Conservation (phyloP, 2,888 invertebrate species). For the Coleophora deauratella region DNA sequence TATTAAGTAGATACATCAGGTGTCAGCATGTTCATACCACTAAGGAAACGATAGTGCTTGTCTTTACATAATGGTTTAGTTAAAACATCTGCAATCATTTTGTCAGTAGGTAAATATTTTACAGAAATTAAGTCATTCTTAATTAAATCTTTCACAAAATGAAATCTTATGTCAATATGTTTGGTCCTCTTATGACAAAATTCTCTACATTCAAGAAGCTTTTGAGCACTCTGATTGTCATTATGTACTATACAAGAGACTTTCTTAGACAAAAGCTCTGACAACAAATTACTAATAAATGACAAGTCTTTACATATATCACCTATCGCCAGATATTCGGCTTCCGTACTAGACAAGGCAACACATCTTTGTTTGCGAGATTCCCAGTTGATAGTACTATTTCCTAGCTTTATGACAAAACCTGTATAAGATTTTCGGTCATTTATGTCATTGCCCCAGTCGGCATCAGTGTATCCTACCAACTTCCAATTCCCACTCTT, state of each 20-base stretch:
- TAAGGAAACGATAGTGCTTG: no score
- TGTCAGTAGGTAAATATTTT: not conserved
- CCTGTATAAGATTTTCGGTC: constrained; percentile 12
- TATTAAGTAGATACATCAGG: no score
- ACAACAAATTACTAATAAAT: constrained; percentile 7
- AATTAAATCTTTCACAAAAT: constrained; percentile 1
- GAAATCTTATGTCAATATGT: constrained; percentile 6
- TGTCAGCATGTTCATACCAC: no score
- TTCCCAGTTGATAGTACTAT: constrained; percentile 2
- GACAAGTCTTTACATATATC: constrained; percentile 10
- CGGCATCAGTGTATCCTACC: no score
- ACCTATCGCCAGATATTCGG: no score
- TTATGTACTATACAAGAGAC: no score
- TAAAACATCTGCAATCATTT: not conserved
- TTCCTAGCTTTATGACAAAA: constrained; percentile 6
- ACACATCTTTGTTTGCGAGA: constrained; percentile 11
- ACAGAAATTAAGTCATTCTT: not conserved
- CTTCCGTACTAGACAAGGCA: no score
- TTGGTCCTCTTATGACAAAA: constrained; percentile 8
- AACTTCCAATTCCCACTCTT: no score
- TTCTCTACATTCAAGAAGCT: constrained; percentile 4
- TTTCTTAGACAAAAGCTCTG: constrained; percentile 4
- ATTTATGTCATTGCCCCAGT: no score
- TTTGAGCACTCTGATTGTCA: not conserved
- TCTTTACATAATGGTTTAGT: no score